phyloP scores from a whole-genome alignment of 1,140 invertebrate species.

The Zaprionus lachaisei region DNA sequence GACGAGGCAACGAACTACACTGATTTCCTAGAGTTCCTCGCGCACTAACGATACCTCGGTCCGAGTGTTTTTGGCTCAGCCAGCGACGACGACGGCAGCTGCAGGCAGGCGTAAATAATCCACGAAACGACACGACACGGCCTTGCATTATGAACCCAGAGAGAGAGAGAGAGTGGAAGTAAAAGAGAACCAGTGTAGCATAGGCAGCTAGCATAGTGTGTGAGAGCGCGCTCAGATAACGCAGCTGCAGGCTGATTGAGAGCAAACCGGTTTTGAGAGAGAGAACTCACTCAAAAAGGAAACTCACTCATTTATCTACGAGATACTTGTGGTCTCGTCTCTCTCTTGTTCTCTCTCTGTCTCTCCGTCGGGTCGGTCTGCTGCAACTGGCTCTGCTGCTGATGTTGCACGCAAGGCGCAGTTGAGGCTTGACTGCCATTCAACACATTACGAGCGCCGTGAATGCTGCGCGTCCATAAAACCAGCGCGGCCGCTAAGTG shows the following conservation, averaged over 20 bases:
- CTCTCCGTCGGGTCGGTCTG: background rate
- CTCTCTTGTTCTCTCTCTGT: background rate
- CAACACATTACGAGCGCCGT: slow-evolving; percentile 34
- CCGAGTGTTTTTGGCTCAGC: slow-evolving; percentile 27
- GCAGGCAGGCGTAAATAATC: slow-evolving; percentile 60
- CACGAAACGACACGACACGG: slow-evolving; percentile 79
- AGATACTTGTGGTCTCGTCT: background rate
- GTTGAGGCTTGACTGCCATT: slow-evolving; percentile 48
- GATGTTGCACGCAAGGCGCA: slow-evolving; percentile 18
- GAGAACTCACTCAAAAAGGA: slow-evolving; percentile 54
- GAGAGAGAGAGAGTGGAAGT: slow-evolving; percentile 76
- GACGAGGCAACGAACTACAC: slow-evolving; percentile 84
- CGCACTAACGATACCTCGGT: slow-evolving; percentile 78
- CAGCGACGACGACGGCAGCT: slow-evolving; percentile 44
- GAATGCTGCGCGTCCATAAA: slow-evolving; percentile 36
- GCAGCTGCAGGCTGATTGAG: slow-evolving; percentile 8
- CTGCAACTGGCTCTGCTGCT: slow-evolving; percentile 43
- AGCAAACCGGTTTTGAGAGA: slow-evolving; percentile 20
- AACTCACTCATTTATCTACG: slow-evolving; percentile 68
- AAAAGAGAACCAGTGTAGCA: background rate
- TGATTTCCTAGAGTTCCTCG: slow-evolving; percentile 62
- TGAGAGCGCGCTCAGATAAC: slow-evolving; percentile 29
- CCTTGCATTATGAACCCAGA: slow-evolving; percentile 85
- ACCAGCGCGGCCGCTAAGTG: slow-evolving; percentile 5
- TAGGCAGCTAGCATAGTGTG: background rate